These are phyloP conservation scores for Acanthococcus lagerstroemiae DNA, from an alignment of 2,888 invertebrate species.

Conservation along the genomic window DNA sequence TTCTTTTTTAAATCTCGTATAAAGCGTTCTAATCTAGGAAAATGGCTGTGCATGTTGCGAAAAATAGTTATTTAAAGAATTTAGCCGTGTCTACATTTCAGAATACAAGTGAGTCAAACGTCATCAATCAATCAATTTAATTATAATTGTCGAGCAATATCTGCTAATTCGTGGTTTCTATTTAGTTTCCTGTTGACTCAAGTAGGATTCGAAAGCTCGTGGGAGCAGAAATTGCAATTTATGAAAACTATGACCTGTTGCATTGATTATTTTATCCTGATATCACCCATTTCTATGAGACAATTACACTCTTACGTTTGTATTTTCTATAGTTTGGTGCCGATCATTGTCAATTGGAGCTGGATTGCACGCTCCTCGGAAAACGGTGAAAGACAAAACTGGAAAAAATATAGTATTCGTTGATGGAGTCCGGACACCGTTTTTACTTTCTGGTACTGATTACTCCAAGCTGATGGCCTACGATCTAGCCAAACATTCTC, in stretches of 20 bases:
- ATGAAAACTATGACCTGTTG: too few species aligned
- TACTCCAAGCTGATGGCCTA: constrained; percentile 93
- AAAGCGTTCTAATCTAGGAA: too few species aligned
- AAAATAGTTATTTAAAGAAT: constrained; percentile 13
- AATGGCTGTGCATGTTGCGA: constrained; percentile 26
- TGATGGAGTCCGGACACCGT: constrained; percentile 95
- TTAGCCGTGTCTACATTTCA: constrained; percentile 12
- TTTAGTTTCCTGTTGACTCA: too few species aligned
- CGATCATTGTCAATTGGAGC: constrained; percentile 11
- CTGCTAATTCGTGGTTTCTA: too few species aligned
- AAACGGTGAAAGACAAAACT: constrained; percentile 50
- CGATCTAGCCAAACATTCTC: constrained; percentile 81
- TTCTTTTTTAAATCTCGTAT: background rate
- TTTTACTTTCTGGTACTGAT: constrained; percentile 82
- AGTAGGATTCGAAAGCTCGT: too few species aligned
- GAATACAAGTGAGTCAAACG: constrained; percentile 11
- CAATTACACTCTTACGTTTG: background rate
- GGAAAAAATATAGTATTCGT: constrained; percentile 85
- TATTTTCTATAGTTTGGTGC: background rate
- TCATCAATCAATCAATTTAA: background rate
- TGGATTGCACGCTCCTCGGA: constrained; percentile 38
- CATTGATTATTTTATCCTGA: background rate
- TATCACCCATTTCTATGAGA: background rate
- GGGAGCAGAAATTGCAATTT: too few species aligned
- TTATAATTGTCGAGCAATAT: background rate